These are phyloP conservation scores for Herminia tarsipennalis DNA, from an alignment of 2,888 invertebrate species.

Conservation along the genomic window DNA sequence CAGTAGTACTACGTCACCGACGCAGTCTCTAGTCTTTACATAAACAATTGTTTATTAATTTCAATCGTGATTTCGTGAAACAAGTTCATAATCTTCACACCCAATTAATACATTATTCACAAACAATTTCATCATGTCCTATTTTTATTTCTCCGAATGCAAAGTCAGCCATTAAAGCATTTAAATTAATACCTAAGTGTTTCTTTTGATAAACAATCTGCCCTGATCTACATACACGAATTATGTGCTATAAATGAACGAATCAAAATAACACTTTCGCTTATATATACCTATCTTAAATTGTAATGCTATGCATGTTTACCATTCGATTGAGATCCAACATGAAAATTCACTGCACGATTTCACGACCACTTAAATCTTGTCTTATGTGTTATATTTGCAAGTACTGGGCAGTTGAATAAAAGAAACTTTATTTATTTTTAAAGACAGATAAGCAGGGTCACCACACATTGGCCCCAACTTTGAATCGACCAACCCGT, in stretches of 20 bases:
- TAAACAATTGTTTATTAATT: no score
- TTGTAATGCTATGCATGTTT: neutral
- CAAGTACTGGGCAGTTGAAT: no score
- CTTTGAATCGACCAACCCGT: no score
- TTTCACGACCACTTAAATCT: no score
- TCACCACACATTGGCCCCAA: no score
- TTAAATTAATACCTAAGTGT: constrained; percentile 27
- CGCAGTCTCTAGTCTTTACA: no score
- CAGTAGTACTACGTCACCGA: no score
- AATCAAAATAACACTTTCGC: constrained; percentile 32
- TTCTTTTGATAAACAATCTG: constrained; percentile 44
- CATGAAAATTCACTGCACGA: neutral
- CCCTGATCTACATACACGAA: constrained; percentile 47
- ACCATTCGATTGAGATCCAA: neutral
- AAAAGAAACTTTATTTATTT: no score
- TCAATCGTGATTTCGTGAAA: no score
- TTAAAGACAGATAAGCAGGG: no score
- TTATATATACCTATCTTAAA: constrained; percentile 14
- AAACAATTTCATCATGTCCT: constrained; percentile 3
- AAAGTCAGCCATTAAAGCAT: constrained; percentile 16
- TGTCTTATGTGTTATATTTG: no score
- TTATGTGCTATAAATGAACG: constrained; percentile 39
- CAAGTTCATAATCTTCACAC: no score
- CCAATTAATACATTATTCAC: neutral
- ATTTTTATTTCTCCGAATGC: constrained; percentile 20